A percentile compares a stretch with the other conserved stretches of the same genome.
phyloP scores from a whole-genome alignment of 2,113 vertebrate genomes.

The Rhinoderma darwinii region DNA sequence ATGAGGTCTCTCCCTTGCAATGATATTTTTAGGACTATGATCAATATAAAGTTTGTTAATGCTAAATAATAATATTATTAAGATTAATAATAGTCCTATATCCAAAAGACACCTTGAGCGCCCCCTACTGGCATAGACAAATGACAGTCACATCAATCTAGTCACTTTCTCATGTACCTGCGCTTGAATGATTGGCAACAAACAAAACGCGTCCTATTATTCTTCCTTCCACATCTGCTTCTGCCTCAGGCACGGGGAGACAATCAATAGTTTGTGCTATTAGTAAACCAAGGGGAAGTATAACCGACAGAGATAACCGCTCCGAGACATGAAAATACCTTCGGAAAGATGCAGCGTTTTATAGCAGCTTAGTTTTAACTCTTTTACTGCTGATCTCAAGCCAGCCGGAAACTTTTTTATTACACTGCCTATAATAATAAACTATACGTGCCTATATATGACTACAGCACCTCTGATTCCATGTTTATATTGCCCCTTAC shows the following conservation, averaged over 20 bases:
- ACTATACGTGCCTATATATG: too few species aligned
- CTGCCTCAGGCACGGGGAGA: not conserved
- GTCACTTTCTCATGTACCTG: not conserved
- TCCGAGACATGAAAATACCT: not conserved
- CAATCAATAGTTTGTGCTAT: conserved; percentile 38
- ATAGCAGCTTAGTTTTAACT: not conserved
- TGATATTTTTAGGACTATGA: not conserved
- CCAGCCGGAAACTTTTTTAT: not conserved
- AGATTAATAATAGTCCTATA: not conserved
- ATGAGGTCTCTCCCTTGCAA: not conserved
- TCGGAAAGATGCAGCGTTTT: not conserved
- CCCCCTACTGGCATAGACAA: not conserved
- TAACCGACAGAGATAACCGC: conserved; percentile 23
- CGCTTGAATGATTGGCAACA: not conserved
- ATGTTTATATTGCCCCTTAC: not conserved
- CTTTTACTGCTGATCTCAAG: too few species aligned
- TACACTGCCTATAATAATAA: too few species aligned
- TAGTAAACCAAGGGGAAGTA: not conserved
- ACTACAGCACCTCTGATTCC: too few species aligned
- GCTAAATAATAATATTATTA: not conserved
- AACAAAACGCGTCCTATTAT: not conserved
- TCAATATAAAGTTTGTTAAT: not conserved
- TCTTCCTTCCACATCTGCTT: conserved; percentile 24
- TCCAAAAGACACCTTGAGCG: not conserved
- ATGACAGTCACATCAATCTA: not conserved